Evolutionary conservation across 2,797 vertebrate species (phyloP).

Genomic region (Chaetophractus vellerosus): DNA sequence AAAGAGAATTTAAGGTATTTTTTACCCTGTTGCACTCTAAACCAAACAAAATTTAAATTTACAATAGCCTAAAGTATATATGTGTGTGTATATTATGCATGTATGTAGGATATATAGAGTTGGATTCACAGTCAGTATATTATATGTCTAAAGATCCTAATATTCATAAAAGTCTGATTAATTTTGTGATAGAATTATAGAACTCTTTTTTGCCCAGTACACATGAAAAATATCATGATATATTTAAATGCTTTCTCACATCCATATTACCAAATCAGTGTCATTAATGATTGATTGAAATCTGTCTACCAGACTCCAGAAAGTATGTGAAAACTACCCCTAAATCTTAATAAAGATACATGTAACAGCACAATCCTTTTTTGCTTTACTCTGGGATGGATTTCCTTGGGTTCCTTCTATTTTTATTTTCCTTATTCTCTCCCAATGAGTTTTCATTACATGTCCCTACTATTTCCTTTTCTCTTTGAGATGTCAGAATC

Average conservation of each 20-base stretch:
- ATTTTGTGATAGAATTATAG: not conserved
- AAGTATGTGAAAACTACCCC: not conserved
- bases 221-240: not conserved
- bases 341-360: not conserved
- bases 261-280: not conserved
- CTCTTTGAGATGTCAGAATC: constrained; percentile 10
- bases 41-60: constrained; percentile 49
- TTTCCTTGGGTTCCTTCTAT: not conserved
- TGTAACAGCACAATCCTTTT: not conserved
- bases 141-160: not conserved
- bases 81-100: not conserved
- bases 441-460: not conserved
- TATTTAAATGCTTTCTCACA: not conserved
- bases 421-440: not conserved
- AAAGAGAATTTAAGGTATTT: not conserved
- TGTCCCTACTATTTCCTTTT: constrained; percentile 10
- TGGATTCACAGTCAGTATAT: not conserved
- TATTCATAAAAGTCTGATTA: not conserved
- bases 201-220: not conserved
- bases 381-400: not conserved
- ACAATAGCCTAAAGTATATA: not conserved
- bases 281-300: not conserved
- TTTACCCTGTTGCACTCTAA: not conserved
- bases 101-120: not conserved
- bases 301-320: not conserved